Evolutionary conservation across 37 sponge, comb jelly and placozoan species (phyloP), one percentile per base, ranked within the genome.

Genomic region (Cliona cf. orientalis): DNA sequence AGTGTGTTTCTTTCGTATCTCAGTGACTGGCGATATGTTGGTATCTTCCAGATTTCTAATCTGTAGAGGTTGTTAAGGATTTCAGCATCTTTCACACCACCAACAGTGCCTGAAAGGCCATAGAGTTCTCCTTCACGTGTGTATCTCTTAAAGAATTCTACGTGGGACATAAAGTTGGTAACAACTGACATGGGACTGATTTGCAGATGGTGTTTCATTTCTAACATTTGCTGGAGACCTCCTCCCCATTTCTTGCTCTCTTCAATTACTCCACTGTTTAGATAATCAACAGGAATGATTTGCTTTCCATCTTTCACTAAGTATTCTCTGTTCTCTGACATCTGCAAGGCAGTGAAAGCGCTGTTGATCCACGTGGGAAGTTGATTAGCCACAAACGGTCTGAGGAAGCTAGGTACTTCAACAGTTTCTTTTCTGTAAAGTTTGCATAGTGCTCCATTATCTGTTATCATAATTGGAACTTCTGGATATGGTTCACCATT

Each of bases 191-290:
- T 62, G 49, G 79, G 66, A 28, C 66, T 78, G 25, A 78, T 5
- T 3, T 41, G 4, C 5, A 78, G 79, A 31, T 36, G 7, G 49
- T 78, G 79, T 64, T 78, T 78, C 79, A 78, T 62, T 46, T 78
- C 66, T 17, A 78, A 32, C 66, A 78, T 65, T 43, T 78, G 79
- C 79, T n/a, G n/a, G n/a, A n/a, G n/a, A n/a, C n/a, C n/a, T n/a
- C n/a, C n/a, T n/a, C n/a, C n/a, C n/a, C n/a, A 78, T 43, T 25
- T 62, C 46, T 78, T 78, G 66, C 42, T 78, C 41, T 5, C 7
- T 43, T 78, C 66, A 12, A 78, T 41, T 2, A 78, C 42, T 23
- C 79, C 79, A 44, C 49, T 78, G 66, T 65, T 78, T n/a, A n/a
- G n/a, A n/a, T n/a, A n/a, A n/a, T n/a, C n/a, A 35, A 75, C 25